Evolutionary conservation across 2,888 invertebrate genomes (phyloP).

Genomic region (Acleris emargana): DNA sequence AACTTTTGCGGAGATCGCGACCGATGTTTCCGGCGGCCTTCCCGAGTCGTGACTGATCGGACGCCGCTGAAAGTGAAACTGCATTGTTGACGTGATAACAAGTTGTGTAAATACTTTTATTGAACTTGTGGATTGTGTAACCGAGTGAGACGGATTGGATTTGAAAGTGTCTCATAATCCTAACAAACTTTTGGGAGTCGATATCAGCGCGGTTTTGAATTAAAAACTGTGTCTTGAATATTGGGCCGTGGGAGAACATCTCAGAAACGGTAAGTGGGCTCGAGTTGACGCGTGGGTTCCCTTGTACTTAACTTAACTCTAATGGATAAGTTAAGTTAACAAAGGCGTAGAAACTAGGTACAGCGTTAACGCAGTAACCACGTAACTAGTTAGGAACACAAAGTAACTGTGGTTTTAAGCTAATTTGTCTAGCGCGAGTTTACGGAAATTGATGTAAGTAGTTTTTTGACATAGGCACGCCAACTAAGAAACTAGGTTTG

Average conservation of each 20-base stretch:
- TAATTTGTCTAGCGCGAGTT: constrained; percentile 19
- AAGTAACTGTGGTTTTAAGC: constrained; percentile 24
- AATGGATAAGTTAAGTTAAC: constrained; percentile 32
- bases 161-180: constrained; percentile 51
- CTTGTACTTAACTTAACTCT: constrained; percentile 19
- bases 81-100: constrained; percentile 64
- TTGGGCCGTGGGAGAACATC: constrained; percentile 62
- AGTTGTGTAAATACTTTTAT: constrained; percentile 65
- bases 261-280: constrained; percentile 64
- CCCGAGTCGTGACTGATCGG: constrained; percentile 64
- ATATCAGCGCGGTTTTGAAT: constrained; percentile 77
- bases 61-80: constrained; percentile 73
- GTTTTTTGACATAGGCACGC: not conserved
- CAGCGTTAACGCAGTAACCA: constrained; percentile 16
- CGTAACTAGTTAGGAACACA: constrained; percentile 29
- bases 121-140: constrained; percentile 63
- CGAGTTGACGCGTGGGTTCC: constrained; percentile 14
- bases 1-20: constrained; percentile 77
- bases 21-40: constrained; percentile 57
- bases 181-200: constrained; percentile 60
- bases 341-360: constrained; percentile 27
- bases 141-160: constrained; percentile 56
- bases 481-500: no score
- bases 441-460: constrained; percentile 18
- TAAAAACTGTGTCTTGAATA: constrained; percentile 76